Conservation (phyloP, 2,797 vertebrate species). For the Eremophila alpestris region DNA sequence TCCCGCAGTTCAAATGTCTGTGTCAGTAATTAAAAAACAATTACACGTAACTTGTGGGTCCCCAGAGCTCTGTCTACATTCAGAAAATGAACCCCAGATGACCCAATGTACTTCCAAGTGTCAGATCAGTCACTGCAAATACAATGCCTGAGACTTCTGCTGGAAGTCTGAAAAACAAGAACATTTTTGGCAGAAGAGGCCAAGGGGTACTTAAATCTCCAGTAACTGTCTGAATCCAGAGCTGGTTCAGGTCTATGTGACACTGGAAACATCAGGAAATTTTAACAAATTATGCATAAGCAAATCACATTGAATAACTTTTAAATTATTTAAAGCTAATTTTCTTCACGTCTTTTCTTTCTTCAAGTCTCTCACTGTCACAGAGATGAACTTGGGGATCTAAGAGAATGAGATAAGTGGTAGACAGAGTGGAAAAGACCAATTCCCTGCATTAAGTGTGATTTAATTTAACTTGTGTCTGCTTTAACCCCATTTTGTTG, state of each 20-base stretch:
- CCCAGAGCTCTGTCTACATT: slow-evolving; percentile 22
- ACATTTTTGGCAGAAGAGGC: neutral
- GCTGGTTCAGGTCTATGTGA: neutral
- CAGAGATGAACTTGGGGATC: neutral
- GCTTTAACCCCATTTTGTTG: neutral
- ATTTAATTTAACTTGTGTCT: neutral
- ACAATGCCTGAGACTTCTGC: neutral
- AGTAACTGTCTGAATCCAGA: neutral
- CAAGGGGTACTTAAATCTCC: neutral
- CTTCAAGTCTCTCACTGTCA: neutral
- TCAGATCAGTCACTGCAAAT: slow-evolving; percentile 18
- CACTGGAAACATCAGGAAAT: neutral
- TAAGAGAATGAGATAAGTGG: neutral
- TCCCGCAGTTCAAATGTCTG: neutral
- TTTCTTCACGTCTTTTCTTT: neutral
- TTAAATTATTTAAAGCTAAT: neutral
- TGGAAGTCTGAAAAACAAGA: neutral
- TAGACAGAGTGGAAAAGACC: neutral
- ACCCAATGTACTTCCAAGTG: slow-evolving; percentile 37
- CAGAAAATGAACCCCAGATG: slow-evolving; percentile 34
- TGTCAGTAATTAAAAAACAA: slow-evolving; percentile 46
- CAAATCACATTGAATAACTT: neutral
- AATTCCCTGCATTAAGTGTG: neutral
- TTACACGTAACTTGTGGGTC: neutral
- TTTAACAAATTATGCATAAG: neutral